Conservation (phyloP, 2,888 invertebrate genomes). For the Malthinus seriepunctatus region DNA sequence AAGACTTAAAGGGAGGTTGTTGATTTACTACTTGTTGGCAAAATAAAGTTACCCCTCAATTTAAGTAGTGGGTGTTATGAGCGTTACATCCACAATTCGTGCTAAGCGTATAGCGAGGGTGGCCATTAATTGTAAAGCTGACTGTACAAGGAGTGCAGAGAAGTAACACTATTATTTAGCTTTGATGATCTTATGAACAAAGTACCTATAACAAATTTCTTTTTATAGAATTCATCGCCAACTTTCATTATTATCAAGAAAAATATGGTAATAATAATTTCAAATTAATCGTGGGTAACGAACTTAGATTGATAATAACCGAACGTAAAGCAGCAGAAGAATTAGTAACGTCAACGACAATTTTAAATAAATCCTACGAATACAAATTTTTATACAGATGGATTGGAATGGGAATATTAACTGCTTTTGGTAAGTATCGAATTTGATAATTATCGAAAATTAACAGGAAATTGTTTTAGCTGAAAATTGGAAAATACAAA, state of each 20-base stretch:
- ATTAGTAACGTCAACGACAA: background rate
- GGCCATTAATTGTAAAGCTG: too few species aligned
- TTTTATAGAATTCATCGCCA: background rate
- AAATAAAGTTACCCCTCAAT: too few species aligned
- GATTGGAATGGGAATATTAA: background rate
- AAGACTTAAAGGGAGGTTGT: too few species aligned
- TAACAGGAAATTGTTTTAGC: slow-evolving; percentile 42
- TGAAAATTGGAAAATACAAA: slow-evolving; percentile 65
- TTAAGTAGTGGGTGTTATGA: too few species aligned
- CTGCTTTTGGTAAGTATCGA: background rate
- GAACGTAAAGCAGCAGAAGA: background rate
- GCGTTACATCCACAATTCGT: too few species aligned
- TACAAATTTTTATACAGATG: background rate
- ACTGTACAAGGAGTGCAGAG: too few species aligned
- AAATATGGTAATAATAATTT: background rate
- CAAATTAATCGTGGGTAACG: background rate
- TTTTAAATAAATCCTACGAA: background rate
- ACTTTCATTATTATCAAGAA: background rate
- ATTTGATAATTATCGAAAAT: background rate
- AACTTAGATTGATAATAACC: background rate
- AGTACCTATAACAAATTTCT: background rate
- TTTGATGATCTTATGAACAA: too few species aligned
- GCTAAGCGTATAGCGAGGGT: too few species aligned
- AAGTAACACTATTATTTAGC: too few species aligned
- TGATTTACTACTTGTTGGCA: too few species aligned